phyloP scores from a whole-genome alignment of 2,113 vertebrate genomes.

The Pelobates fuscus region DNA sequence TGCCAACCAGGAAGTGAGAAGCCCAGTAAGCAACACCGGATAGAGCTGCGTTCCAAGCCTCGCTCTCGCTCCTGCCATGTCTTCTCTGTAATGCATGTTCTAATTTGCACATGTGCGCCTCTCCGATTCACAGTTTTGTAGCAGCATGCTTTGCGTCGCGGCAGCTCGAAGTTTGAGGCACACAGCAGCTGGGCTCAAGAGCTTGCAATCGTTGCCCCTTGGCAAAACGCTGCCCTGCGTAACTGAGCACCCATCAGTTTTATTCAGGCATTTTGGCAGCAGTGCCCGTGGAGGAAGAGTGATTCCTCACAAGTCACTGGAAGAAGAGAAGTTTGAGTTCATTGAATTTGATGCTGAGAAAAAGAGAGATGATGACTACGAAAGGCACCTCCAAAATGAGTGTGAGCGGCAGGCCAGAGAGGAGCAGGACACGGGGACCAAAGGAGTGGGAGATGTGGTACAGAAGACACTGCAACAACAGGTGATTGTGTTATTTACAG shows the following conservation, averaged over 20 bases:
- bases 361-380: neutral
- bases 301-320: neutral
- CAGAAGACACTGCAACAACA: neutral
- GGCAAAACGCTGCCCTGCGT: neutral
- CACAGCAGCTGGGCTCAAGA: neutral
- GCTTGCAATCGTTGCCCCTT: neutral
- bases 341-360: neutral
- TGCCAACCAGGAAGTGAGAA: no score
- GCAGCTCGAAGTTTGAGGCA: neutral
- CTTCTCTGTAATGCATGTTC: no score
- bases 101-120: neutral
- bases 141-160: neutral
- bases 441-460: neutral
- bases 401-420: neutral
- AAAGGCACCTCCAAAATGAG: neutral
- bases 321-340: neutral
- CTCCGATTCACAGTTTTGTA: neutral
- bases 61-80: neutral
- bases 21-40: neutral
- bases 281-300: neutral
- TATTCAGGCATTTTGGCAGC: neutral
- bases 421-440: neutral
- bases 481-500: no score
- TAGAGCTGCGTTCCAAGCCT: neutral
- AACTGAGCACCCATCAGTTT: neutral